Conservation (phyloP, 1,140 invertebrate genomes). For the Magallana angulata region DNA sequence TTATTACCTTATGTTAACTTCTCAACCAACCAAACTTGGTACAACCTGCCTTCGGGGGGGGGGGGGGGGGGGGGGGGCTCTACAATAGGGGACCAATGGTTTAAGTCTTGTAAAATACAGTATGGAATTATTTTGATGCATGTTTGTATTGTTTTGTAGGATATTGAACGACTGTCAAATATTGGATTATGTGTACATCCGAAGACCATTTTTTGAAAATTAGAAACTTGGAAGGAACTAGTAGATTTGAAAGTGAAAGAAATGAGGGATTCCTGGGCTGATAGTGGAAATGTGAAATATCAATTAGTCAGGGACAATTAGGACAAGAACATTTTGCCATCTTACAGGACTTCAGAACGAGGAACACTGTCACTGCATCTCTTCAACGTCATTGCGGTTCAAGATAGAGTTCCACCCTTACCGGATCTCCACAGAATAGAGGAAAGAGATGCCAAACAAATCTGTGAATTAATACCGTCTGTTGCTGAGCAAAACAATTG, state of each 20-base stretch:
- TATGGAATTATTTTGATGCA: no score
- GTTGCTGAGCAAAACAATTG: neutral
- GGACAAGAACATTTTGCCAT: conserved; percentile 47
- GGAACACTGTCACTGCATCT: conserved; percentile 52
- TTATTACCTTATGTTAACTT: no score
- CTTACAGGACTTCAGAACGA: conserved; percentile 44
- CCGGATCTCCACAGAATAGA: no score
- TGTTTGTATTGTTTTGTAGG: conserved; percentile 12
- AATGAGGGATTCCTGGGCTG: neutral
- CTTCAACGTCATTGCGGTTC: conserved; percentile 51
- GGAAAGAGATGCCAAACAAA: no score
- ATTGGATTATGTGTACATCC: conserved; percentile 6
- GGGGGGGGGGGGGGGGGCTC: no score
- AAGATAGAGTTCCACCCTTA: conserved; percentile 36
- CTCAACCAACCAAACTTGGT: no score
- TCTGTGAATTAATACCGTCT: neutral
- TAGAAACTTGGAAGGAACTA: conserved; percentile 1
- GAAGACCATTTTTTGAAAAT: conserved; percentile 12
- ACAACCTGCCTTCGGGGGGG: no score
- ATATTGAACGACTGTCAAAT: conserved; percentile 42
- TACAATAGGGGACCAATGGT: no score
- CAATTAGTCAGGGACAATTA: conserved; percentile 48
- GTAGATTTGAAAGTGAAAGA: conserved; percentile 21
- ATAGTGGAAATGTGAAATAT: neutral
- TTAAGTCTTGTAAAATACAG: no score